These are phyloP conservation scores for Rhingia rostrata DNA, from an alignment of 2,888 invertebrate species.

Conservation along the genomic window DNA sequence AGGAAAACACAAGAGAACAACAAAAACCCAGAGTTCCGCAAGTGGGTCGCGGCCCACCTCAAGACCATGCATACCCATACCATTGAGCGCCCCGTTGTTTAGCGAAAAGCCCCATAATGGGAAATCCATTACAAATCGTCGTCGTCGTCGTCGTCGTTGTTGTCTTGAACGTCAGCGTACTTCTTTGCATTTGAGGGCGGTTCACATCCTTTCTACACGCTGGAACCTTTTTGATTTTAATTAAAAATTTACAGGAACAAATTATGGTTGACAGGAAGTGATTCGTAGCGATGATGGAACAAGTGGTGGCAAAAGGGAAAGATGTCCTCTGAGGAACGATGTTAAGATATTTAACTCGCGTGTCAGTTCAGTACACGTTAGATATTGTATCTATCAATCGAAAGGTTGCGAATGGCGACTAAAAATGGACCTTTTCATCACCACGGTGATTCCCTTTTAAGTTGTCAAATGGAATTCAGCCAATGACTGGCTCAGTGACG, in stretches of 20 bases:
- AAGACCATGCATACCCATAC: slow-evolving; percentile 15
- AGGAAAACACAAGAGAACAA: slow-evolving; percentile 30
- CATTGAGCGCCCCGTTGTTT: not conserved
- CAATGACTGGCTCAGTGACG: no score
- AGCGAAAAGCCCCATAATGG: slow-evolving; percentile 38
- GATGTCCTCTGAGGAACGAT: not conserved
- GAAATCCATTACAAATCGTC: slow-evolving; percentile 57
- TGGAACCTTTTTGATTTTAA: slow-evolving; percentile 47
- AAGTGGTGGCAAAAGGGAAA: no score
- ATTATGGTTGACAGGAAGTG: slow-evolving; percentile 35
- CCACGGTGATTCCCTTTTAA: no score
- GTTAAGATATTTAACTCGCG: no score
- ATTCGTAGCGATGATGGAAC: not conserved
- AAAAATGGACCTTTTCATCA: no score
- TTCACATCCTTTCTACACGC: slow-evolving; percentile 1
- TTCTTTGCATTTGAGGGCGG: slow-evolving; percentile 5
- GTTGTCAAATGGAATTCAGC: no score
- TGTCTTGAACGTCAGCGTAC: slow-evolving; percentile 40
- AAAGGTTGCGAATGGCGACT: no score
- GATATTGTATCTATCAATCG: no score
- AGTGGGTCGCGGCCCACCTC: slow-evolving; percentile 10
- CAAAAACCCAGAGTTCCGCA: slow-evolving; percentile 24
- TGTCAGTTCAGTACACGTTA: no score
- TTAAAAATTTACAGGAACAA: slow-evolving; percentile 50
- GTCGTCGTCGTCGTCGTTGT: slow-evolving; percentile 9